These are phyloP conservation scores for Hemichromis elongatus DNA, from an alignment of 2,113 vertebrate species.

Conservation along the genomic window DNA sequence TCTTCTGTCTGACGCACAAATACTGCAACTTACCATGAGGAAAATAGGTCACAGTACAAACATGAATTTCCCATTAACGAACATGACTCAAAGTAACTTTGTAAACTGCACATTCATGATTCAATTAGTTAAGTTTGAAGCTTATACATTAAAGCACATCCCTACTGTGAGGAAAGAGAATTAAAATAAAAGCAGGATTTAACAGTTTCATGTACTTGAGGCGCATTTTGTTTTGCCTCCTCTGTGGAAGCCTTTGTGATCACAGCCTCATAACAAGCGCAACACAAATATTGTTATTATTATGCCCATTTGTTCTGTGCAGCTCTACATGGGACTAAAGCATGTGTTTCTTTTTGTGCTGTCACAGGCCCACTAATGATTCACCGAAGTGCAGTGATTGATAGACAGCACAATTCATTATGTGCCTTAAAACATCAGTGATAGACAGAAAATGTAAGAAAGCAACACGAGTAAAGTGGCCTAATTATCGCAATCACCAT, in stretches of 20 bases:
- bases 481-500: conserved; percentile 30
- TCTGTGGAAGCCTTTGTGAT: conserved; percentile 30
- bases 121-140: conserved; percentile 15
- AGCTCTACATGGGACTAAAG: not conserved
- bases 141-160: conserved; percentile 23
- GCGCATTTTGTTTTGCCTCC: conserved; percentile 34
- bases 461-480: conserved; percentile 9
- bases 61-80: not conserved
- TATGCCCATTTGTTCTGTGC: not conserved
- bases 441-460: not conserved
- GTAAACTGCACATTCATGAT: conserved; percentile 8
- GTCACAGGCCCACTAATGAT: conserved; percentile 9
- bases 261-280: conserved; percentile 33
- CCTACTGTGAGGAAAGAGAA: not conserved
- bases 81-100: not conserved
- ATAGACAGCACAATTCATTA: conserved; percentile 43
- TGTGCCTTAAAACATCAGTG: conserved; percentile 17
- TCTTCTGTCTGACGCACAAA: conserved; percentile 35
- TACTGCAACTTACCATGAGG: conserved; percentile 17
- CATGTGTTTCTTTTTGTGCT: conserved; percentile 11
- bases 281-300: conserved; percentile 45
- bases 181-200: conserved; percentile 7
- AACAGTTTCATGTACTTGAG: conserved; percentile 24
- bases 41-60: conserved; percentile 47
- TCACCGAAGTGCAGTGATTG: conserved; percentile 26